A percentile compares a stretch with the other conserved stretches of the same genome.
These are phyloP conservation scores for Allobates femoralis DNA, from an alignment of 2,797 vertebrate species.

Conservation along the genomic window DNA sequence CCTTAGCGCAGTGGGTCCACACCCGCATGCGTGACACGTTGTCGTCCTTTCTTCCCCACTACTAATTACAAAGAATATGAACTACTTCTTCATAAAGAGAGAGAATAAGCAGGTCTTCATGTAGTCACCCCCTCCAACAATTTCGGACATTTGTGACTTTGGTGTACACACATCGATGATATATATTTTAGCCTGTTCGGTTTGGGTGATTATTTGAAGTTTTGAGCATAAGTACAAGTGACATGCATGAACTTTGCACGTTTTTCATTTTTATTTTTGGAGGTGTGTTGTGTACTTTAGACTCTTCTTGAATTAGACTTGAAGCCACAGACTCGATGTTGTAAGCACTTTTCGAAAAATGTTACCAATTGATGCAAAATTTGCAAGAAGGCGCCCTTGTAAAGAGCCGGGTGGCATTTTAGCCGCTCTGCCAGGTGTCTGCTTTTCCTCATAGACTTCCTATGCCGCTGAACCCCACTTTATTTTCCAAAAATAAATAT, in stretches of 20 bases:
- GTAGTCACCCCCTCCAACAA: background rate
- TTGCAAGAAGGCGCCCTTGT: background rate
- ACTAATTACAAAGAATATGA: too few species aligned
- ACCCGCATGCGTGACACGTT: too few species aligned
- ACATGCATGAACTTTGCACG: background rate
- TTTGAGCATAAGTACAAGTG: background rate
- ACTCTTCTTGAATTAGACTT: background rate
- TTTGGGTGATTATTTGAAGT: background rate
- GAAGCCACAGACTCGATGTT: background rate
- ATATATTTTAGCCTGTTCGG: background rate
- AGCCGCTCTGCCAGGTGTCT: background rate
- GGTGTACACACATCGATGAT: background rate
- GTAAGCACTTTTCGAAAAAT: background rate
- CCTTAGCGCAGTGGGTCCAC: too few species aligned
- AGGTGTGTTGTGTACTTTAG: background rate
- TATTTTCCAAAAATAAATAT: conserved; percentile 25
- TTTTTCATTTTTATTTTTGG: background rate
- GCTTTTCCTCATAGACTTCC: background rate
- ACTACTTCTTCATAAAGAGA: too few species aligned
- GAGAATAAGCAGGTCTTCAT: background rate
- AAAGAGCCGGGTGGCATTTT: background rate
- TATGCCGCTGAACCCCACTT: conserved; percentile 14
- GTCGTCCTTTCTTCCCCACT: too few species aligned
- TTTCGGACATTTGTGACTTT: background rate
- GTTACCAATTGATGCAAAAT: background rate